These are phyloP conservation scores for Dipus sagitta DNA, from an alignment of 2,797 vertebrate species.

Conservation along the genomic window DNA sequence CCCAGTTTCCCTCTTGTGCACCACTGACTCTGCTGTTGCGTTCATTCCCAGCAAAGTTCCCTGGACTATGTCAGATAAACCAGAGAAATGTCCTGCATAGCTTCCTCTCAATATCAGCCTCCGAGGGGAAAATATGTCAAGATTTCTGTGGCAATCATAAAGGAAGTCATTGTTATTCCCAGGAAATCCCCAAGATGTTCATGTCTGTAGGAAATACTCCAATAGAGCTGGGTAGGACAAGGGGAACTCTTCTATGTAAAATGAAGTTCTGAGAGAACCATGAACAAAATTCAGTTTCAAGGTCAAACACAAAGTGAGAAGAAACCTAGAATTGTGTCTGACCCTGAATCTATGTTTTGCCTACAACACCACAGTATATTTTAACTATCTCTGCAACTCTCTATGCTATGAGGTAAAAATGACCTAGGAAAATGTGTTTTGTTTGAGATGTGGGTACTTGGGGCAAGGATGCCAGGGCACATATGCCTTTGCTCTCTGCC, in stretches of 20 bases:
- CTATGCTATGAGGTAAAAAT: background rate
- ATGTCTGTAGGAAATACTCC: background rate
- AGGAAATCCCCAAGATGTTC: background rate
- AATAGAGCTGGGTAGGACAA: background rate
- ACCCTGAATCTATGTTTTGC: slow-evolving; percentile 21
- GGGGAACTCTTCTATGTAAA: background rate
- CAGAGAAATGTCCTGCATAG: background rate
- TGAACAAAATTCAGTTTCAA: slow-evolving; percentile 45
- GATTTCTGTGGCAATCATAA: background rate
- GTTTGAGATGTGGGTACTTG: background rate
- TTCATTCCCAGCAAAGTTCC: background rate
- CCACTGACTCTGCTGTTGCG: background rate
- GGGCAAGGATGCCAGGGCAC: background rate
- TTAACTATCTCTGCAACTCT: background rate
- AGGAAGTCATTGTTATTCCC: background rate
- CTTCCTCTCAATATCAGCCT: background rate
- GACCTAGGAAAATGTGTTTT: background rate
- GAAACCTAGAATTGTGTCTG: background rate
- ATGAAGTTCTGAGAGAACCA: slow-evolving; percentile 50
- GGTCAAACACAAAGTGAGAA: background rate
- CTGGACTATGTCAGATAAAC: background rate
- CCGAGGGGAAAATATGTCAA: background rate
- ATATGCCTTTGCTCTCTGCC: background rate
- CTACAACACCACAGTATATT: background rate
- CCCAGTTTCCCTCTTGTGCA: background rate